phyloP scores from a whole-genome alignment of 2,113 vertebrate species.

The Lanius ludovicianus region DNA sequence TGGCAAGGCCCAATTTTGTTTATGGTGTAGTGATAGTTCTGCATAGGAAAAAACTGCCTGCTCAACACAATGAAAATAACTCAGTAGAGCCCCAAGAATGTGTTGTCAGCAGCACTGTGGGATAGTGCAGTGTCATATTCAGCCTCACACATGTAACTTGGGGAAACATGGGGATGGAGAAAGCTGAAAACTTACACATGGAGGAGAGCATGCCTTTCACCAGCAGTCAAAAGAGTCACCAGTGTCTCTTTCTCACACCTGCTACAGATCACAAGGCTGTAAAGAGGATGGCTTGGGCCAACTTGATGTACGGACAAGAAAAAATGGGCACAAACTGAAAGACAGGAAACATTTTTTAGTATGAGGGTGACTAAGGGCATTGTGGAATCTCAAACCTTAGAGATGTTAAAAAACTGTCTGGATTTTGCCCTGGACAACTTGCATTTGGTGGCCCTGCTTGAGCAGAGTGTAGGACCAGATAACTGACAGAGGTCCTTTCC shows the following conservation, averaged over 20 bases:
- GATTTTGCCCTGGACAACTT: background rate
- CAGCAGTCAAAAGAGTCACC: background rate
- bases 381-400: background rate
- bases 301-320: background rate
- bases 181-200: background rate
- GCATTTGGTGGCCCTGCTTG: background rate
- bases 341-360: background rate
- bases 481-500: background rate
- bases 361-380: fast-evolving
- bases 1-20: background rate
- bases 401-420: background rate
- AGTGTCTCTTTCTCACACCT: background rate
- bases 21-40: background rate
- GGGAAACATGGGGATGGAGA: background rate
- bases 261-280: background rate
- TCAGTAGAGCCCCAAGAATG: background rate
- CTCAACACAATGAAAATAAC: background rate
- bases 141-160: background rate
- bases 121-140: background rate
- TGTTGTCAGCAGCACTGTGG: background rate
- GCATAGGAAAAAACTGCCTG: background rate
- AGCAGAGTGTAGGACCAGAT: background rate
- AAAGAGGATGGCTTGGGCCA: background rate
- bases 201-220: background rate
- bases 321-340: background rate